Evolutionary conservation across 2,888 invertebrate genomes (phyloP).

Genomic region (Caenorhabditis sulstoni): DNA sequence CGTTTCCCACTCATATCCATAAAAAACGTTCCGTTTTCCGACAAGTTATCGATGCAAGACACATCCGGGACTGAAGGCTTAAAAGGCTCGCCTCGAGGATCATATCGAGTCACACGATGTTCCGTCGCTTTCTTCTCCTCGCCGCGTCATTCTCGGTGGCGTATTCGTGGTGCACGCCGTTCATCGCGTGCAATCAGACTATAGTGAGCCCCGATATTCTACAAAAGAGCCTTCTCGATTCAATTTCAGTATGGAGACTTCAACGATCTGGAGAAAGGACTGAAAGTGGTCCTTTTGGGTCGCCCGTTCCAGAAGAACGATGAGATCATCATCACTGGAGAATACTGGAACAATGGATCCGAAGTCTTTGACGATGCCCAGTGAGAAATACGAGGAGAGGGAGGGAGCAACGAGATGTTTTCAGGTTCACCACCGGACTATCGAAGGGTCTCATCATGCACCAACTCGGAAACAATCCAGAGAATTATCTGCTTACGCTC

Average conservation of each 20-base stretch:
- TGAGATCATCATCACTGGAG: constrained; percentile 24
- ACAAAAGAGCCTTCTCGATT: neutral
- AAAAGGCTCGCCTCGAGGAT: constrained; percentile 12
- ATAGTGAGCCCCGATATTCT: constrained; percentile 18
- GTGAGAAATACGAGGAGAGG: neutral
- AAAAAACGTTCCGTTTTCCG: constrained; percentile 27
- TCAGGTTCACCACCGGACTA: constrained; percentile 29
- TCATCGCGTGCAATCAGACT: constrained; percentile 46
- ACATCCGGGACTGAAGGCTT: constrained; percentile 32
- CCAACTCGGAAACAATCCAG: constrained; percentile 22
- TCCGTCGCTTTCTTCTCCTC: constrained; percentile 35
- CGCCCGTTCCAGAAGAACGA: constrained; percentile 49
- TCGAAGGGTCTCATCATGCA: constrained; percentile 40
- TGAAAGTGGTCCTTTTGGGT: constrained; percentile 44
- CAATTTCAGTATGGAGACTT: constrained; percentile 46
- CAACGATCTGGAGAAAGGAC: constrained; percentile 26
- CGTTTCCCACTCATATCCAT: constrained; percentile 37
- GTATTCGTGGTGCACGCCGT: constrained; percentile 48
- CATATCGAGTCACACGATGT: constrained; percentile 38
- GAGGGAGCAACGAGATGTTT: neutral
- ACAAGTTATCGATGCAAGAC: constrained; percentile 7
- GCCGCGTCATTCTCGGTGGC: constrained; percentile 19
- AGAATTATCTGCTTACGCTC: constrained; percentile 24
- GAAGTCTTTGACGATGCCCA: constrained; percentile 29
- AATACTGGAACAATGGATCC: constrained; percentile 43